Percentiles rank a stretch among this genome's conserved stretches.
phyloP scores from a whole-genome alignment of 2,888 invertebrate genomes.

The Tiliacea aurago region DNA sequence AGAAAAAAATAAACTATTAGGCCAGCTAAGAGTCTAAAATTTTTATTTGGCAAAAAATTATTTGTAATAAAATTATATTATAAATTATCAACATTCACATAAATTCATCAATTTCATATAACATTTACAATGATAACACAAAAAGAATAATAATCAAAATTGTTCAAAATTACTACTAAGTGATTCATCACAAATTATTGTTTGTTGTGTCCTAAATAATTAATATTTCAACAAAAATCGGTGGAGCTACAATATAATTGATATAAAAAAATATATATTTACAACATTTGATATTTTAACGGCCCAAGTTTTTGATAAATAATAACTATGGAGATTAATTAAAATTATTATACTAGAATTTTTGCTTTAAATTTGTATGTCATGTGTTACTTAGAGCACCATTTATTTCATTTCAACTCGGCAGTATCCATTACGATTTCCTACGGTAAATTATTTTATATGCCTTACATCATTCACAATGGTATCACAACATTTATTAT shows the following conservation, averaged over 20 bases:
- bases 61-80: conserved; percentile 9
- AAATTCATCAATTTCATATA: conserved; percentile 33
- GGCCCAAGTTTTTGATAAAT: not conserved
- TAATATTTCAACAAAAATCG: conserved; percentile 13
- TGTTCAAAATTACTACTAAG: conserved; percentile 3
- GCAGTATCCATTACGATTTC: conserved; percentile 7
- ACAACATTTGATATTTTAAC: conserved; percentile 3
- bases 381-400: conserved; percentile 5
- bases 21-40: conserved; percentile 58
- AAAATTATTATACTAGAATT: not conserved
- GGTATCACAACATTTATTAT: conserved; percentile 47
- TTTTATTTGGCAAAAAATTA: conserved; percentile 22
- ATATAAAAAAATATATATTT: conserved; percentile 17
- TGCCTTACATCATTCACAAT: conserved; percentile 25
- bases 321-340: conserved; percentile 2
- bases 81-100: conserved; percentile 28
- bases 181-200: conserved; percentile 32
- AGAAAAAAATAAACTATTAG: conserved; percentile 45
- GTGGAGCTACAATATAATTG: conserved; percentile 12
- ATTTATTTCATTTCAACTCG: conserved; percentile 22
- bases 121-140: conserved; percentile 26
- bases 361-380: conserved; percentile 19
- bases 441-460: conserved; percentile 3
- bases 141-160: conserved; percentile 8
- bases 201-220: conserved; percentile 23